Conservation (phyloP, 1,140 invertebrate species). For the Drosophila sulfurigaster region DNA sequence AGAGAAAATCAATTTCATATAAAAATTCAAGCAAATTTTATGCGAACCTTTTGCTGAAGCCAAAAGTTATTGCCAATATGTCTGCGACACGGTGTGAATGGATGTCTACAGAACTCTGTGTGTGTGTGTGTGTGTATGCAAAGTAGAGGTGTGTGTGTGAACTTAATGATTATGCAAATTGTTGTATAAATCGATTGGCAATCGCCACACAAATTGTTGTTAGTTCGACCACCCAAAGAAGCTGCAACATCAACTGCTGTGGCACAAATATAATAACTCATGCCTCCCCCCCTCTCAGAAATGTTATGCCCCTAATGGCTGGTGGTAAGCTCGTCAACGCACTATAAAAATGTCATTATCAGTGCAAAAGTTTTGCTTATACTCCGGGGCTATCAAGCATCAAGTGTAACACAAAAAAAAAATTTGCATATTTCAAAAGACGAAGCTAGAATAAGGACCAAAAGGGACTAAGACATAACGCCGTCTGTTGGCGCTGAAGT, state of each 20-base stretch:
- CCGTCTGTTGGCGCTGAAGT: conserved; percentile 71
- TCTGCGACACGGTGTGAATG: conserved; percentile 21
- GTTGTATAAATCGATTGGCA: conserved; percentile 77
- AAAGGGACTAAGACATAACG: conserved; percentile 23
- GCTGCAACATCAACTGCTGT: not conserved
- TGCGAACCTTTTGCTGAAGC: conserved; percentile 71
- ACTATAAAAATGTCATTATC: conserved; percentile 84
- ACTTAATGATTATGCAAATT: conserved; percentile 83
- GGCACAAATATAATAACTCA: conserved; percentile 37
- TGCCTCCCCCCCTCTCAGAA: not conserved
- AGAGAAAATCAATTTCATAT: conserved; percentile 78
- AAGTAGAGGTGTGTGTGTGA: conserved; percentile 56
- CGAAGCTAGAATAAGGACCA: conserved; percentile 13
- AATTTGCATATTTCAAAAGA: conserved; percentile 78
- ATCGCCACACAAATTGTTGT: conserved; percentile 67
- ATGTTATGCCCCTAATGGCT: conserved; percentile 49
- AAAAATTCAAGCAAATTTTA: conserved; percentile 81
- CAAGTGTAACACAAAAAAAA: conserved; percentile 53
- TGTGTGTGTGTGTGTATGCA: conserved; percentile 38
- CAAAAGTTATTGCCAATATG: conserved; percentile 69
- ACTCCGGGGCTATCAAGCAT: conserved; percentile 31
- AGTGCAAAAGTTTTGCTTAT: conserved; percentile 77
- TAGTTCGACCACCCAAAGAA: conserved; percentile 33
- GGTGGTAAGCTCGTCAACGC: conserved; percentile 73
- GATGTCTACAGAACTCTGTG: conserved; percentile 5